phyloP scores from a whole-genome alignment of 2,113 vertebrate genomes.

The Hemicordylus capensis region DNA sequence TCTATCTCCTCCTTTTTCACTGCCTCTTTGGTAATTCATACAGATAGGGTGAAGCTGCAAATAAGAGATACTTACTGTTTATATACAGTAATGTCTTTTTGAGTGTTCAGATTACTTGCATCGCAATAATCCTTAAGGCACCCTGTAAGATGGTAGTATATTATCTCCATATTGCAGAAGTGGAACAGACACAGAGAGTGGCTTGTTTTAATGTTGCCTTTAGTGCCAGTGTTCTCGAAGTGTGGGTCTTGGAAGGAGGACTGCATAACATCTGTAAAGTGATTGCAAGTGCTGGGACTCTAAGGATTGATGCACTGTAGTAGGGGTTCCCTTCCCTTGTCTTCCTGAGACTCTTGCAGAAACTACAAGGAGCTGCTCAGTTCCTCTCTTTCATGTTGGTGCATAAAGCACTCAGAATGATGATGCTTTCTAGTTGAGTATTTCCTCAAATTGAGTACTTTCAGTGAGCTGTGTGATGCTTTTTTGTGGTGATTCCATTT shows the following conservation, averaged over 20 bases:
- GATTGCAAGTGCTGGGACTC: background rate
- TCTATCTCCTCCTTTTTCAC: too few relatives aligned
- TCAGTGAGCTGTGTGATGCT: background rate
- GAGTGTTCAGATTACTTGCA: background rate
- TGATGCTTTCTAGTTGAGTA: background rate
- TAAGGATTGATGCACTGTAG: background rate
- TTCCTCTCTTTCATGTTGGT: background rate
- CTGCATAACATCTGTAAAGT: background rate
- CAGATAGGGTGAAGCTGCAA: too few relatives aligned
- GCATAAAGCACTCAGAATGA: background rate
- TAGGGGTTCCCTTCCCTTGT: background rate
- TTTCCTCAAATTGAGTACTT: background rate
- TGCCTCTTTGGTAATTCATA: too few relatives aligned
- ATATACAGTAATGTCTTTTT: background rate
- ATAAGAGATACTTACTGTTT: too few relatives aligned
- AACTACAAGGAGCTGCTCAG: background rate
- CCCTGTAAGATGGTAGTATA: background rate
- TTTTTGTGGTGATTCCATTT: background rate
- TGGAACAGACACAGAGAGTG: background rate
- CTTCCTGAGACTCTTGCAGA: background rate
- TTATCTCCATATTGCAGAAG: background rate
- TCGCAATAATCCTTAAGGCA: background rate
- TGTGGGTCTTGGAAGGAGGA: background rate
- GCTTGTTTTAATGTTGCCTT: background rate
- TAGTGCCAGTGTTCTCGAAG: background rate